Evolutionary conservation across 2,888 invertebrate species (phyloP).

Genomic region (Atherix ibis): DNA sequence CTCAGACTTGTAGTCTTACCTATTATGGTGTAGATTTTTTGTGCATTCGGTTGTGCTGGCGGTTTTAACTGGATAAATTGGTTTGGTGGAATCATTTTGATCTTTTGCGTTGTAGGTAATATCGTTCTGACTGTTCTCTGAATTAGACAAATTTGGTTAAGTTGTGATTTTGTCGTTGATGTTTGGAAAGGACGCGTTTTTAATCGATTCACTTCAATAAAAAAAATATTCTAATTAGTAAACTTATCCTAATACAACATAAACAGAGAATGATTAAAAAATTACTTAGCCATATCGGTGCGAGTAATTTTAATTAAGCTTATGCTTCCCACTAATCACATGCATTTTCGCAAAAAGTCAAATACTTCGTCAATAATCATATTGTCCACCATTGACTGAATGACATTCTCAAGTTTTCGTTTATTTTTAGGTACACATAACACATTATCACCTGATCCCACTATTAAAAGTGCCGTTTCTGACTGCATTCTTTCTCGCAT

Average conservation of each 20-base stretch:
- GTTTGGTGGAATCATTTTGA: conserved; percentile 30
- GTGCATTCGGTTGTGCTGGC: conserved; percentile 18
- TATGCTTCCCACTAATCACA: conserved; percentile 18
- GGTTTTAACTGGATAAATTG: conserved; percentile 30
- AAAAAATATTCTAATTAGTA: too few relatives aligned
- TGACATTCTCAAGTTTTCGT: conserved; percentile 55
- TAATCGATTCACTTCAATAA: too few relatives aligned
- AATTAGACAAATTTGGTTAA: conserved; percentile 12
- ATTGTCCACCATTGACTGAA: conserved; percentile 64
- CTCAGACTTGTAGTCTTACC: conserved; percentile 12
- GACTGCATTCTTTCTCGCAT: conserved; percentile 59
- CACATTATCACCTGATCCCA: conserved; percentile 65
- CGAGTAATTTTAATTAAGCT: too few relatives aligned
- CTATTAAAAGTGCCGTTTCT: conserved; percentile 58
- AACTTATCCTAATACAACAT: too few relatives aligned
- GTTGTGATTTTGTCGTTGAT: conserved; percentile 9
- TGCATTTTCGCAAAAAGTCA: conserved; percentile 44
- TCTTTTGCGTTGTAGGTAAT: conserved; percentile 15
- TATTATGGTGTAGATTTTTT: conserved; percentile 29
- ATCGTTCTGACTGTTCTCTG: conserved; percentile 4
- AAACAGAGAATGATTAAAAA: not conserved
- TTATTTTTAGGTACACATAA: conserved; percentile 53
- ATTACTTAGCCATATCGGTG: conserved; percentile 4
- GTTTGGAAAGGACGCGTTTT: conserved; percentile 9
- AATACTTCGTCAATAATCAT: conserved; percentile 55